Evolutionary conservation across 2,797 vertebrate species (phyloP), one percentile per base, ranked within the genome.

Genomic region (Fistularia tabacaria): DNA sequence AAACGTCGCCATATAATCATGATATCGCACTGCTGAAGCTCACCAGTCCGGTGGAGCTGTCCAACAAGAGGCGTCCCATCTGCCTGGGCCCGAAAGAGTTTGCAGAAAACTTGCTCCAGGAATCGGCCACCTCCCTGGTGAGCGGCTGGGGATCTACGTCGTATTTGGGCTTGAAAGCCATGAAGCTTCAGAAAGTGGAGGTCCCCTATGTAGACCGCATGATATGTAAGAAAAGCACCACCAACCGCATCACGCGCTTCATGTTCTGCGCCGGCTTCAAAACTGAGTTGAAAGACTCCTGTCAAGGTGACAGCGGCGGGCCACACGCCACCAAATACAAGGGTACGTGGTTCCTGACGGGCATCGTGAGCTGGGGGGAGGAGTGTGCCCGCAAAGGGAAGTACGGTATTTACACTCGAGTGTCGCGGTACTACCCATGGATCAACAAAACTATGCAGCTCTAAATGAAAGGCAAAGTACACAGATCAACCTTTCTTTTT

Each of bases 301-400:
- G 97, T 14, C 90, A 93, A 57, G 97, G 96, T 15, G 97, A 99
- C 80, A 99, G 97, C 0, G 96, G 97, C 0, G 96, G 97, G 0
- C 95, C 97, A 0, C 91, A 96, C 41, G 75, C 89, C 63, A 92
- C 91, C 0, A 86, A 83, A 14, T 89, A 91, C 1, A 88, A 90
- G 50, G 87, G 86, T 57, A 93, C 90, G 4, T 95, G 88, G 92
- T 99, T 97, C 71, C 89, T 99, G 49, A 98, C 95, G 0, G 97
- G 97, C 11, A 92, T 99, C 40, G 90, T 97, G 61, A 99, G 96
- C 83, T 99, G 97, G 97, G 97, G 97, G 0, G 95, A 99, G 69
- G 91, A 93, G 7, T 99, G 97, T 1, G 97, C 96, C 60, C 73
- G 79, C 54, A 84, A 92, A 0, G 94, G 92, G 1, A 97, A 94